phyloP scores from a whole-genome alignment of 2,113 vertebrate species.

The Synchiropus splendidus region DNA sequence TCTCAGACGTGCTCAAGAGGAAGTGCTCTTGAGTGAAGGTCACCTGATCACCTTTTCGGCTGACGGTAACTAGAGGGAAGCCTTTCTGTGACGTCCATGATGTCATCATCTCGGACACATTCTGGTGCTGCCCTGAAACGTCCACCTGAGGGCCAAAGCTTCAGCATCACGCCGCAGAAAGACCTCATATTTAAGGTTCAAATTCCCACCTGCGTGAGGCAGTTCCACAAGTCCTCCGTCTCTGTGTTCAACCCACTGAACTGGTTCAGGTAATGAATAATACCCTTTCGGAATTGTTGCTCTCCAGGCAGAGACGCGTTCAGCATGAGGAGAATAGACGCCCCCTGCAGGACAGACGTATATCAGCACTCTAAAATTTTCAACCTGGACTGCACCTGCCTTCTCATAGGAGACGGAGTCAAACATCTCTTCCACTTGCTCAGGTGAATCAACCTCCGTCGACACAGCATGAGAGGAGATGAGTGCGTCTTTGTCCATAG shows the following conservation, averaged over 20 bases:
- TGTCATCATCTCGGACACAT: constrained; percentile 84
- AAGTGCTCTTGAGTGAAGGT: constrained; percentile 80
- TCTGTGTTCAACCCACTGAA: constrained; percentile 71
- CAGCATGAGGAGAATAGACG: constrained; percentile 88
- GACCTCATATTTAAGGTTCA: not conserved
- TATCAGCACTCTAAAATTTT: not conserved
- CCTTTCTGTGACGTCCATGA: constrained; percentile 90
- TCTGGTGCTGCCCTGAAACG: constrained; percentile 63
- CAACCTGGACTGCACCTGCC: too few species aligned
- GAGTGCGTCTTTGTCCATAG: constrained; percentile 80
- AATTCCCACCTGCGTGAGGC: constrained; percentile 75
- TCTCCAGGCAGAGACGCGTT: constrained; percentile 72
- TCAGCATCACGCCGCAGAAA: too few species aligned
- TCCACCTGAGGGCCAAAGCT: constrained; percentile 33
- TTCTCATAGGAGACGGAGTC: constrained; percentile 90
- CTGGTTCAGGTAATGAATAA: constrained; percentile 74
- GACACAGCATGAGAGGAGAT: constrained; percentile 86
- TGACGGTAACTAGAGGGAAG: constrained; percentile 86
- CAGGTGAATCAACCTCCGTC: constrained; percentile 71
- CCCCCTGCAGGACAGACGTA: constrained; percentile 67
- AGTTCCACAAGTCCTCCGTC: constrained; percentile 84
- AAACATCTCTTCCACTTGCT: constrained; percentile 94
- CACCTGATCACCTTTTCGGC: constrained; percentile 66
- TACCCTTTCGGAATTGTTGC: constrained; percentile 73
- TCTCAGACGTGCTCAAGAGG: constrained; percentile 65